Evolutionary conservation across 2,888 invertebrate genomes (phyloP).

Genomic region (Acrobasis repandana): DNA sequence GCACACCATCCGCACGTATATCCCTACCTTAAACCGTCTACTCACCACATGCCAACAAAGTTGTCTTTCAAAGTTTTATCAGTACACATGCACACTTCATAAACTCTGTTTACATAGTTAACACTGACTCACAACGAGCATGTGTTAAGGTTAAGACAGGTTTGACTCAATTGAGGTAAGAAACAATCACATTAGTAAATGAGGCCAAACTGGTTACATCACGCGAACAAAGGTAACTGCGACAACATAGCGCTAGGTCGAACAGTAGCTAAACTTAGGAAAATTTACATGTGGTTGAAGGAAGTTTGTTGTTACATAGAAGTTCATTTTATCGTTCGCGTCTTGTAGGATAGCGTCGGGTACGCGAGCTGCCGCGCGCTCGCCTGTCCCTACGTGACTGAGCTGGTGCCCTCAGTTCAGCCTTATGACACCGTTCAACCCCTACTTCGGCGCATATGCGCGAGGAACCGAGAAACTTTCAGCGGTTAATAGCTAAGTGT

Average conservation of each 20-base stretch:
- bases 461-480: slow-evolving; percentile 30
- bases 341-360: slow-evolving; percentile 24
- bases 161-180: slow-evolving; percentile 41
- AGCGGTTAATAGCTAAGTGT: slow-evolving; percentile 27
- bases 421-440: slow-evolving; percentile 37
- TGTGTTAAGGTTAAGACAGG: slow-evolving; percentile 41
- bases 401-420: slow-evolving; percentile 31
- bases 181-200: slow-evolving; percentile 66
- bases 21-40: slow-evolving; percentile 16
- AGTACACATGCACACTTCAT: slow-evolving; percentile 1
- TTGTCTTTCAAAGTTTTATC: slow-evolving; percentile 8
- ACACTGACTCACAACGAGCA: slow-evolving; percentile 36
- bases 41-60: slow-evolving; percentile 14
- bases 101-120: slow-evolving; percentile 16
- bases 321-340: slow-evolving; percentile 42
- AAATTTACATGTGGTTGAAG: not conserved
- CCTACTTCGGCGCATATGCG: slow-evolving; percentile 42
- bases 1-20: slow-evolving; percentile 64
- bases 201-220: slow-evolving; percentile 60
- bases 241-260: not conserved
- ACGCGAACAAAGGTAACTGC: slow-evolving; percentile 40
- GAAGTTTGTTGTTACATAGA: slow-evolving; percentile 30
- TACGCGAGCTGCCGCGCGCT: slow-evolving; percentile 38
- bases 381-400: slow-evolving; percentile 49
- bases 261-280: not conserved